A percentile compares a stretch with the other conserved stretches of the same genome.
Evolutionary conservation across 2,888 invertebrate genomes (phyloP).

Genomic region (Andrena flavipes): DNA sequence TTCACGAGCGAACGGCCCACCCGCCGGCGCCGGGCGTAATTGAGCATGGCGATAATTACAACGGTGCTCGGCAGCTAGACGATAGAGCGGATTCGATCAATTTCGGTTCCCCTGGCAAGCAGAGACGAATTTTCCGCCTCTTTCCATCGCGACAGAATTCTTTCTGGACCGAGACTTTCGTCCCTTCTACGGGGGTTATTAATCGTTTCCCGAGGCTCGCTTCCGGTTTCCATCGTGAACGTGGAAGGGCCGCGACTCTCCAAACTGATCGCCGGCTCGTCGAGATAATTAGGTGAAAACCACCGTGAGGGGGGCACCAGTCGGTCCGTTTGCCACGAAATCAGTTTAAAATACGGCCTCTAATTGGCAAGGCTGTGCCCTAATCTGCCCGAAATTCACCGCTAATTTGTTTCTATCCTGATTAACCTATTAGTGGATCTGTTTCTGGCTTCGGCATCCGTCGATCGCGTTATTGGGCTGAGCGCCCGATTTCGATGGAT

Average conservation of each 20-base stretch:
- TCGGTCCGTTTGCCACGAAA: slow-evolving; percentile 55
- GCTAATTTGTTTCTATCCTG: slow-evolving; percentile 77
- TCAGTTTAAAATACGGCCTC: slow-evolving; percentile 65
- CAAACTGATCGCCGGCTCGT: slow-evolving; percentile 52
- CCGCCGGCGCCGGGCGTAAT: slow-evolving; percentile 66
- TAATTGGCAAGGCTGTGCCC: slow-evolving; percentile 53
- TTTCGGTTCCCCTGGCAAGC: slow-evolving; percentile 34
- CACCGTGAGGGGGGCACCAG: slow-evolving; percentile 68
- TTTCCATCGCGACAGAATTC: not conserved
- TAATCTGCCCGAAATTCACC: slow-evolving; percentile 62
- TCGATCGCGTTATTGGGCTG: slow-evolving; percentile 26
- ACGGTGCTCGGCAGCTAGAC: slow-evolving; percentile 46
- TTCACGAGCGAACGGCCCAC: slow-evolving; percentile 55
- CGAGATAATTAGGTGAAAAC: slow-evolving; percentile 78
- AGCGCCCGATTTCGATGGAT: not conserved
- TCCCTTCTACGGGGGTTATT: slow-evolving; percentile 33
- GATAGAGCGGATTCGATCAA: slow-evolving; percentile 60
- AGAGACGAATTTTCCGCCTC: slow-evolving; percentile 56
- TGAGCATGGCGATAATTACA: slow-evolving; percentile 74
- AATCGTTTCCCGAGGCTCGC: slow-evolving; percentile 33
- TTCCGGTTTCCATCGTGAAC: not conserved
- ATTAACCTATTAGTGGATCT: slow-evolving; percentile 76
- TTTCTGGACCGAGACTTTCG: slow-evolving; percentile 41
- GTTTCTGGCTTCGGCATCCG: slow-evolving; percentile 49
- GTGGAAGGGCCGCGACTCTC: not conserved